phyloP scores from a whole-genome alignment of 2,888 invertebrate genomes.

The Xestia sexstrigata region DNA sequence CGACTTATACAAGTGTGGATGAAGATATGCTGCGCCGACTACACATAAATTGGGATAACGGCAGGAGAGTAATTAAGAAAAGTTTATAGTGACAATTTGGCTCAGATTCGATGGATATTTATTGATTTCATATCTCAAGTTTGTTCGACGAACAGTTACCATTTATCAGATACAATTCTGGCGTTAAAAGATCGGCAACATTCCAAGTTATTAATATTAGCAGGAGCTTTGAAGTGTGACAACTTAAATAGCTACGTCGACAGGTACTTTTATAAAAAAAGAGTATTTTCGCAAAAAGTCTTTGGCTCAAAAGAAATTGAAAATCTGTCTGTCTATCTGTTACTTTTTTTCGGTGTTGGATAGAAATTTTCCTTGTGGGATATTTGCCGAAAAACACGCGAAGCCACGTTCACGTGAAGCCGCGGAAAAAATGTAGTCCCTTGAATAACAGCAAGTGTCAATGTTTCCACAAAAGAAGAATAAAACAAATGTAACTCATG shows the following conservation, averaged over 20 bases:
- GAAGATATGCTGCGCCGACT: neutral
- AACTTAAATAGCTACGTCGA: neutral
- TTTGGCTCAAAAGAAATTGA: neutral
- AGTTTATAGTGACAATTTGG: slow-evolving; percentile 48
- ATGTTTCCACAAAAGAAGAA: neutral
- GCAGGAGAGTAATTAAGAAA: neutral
- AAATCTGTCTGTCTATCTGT: neutral
- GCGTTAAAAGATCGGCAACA: slow-evolving; percentile 29
- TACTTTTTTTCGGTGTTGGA: neutral
- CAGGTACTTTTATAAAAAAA: neutral
- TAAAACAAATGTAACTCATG: neutral
- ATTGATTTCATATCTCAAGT: slow-evolving; percentile 38
- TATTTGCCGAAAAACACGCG: no score
- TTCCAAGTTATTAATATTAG: slow-evolving; percentile 30
- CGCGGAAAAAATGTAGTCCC: neutral
- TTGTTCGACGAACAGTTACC: slow-evolving; percentile 19
- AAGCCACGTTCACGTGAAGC: no score
- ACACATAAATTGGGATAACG: neutral
- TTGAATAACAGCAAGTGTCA: neutral
- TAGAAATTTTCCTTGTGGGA: neutral
- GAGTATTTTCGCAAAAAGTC: neutral
- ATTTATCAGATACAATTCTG: slow-evolving; percentile 41
- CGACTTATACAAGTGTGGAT: neutral
- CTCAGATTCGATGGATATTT: slow-evolving; percentile 37
- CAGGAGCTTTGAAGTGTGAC: neutral